These are phyloP conservation scores for Anthrax anthrax DNA, from an alignment of 2,888 invertebrate genomes.

Conservation along the genomic window DNA sequence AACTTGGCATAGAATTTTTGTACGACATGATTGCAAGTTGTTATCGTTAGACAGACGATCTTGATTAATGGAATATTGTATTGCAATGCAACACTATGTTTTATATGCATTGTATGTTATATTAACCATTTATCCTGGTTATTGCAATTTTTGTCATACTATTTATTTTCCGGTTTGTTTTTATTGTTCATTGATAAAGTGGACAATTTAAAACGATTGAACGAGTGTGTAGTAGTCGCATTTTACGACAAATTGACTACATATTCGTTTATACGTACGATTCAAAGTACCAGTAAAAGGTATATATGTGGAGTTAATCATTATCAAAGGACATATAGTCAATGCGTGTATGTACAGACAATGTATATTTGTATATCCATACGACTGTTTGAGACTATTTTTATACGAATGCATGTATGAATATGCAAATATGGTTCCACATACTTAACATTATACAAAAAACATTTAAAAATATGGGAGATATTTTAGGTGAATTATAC, in stretches of 20 bases:
- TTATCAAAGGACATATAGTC: background rate
- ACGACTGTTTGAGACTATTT: too few relatives aligned
- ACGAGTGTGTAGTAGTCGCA: background rate
- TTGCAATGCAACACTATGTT: background rate
- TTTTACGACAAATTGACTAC: background rate
- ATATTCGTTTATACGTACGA: background rate
- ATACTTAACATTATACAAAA: too few relatives aligned
- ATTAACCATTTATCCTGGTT: background rate
- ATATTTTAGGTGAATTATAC: too few relatives aligned
- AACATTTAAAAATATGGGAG: too few relatives aligned
- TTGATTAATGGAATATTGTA: slow-evolving; percentile 5
- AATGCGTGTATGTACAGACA: too few relatives aligned
- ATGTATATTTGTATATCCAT: too few relatives aligned
- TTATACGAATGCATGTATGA: too few relatives aligned
- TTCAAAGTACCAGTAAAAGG: too few relatives aligned
- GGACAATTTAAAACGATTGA: background rate
- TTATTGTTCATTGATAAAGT: background rate
- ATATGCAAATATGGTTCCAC: too few relatives aligned
- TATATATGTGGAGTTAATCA: background rate
- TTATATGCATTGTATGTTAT: background rate
- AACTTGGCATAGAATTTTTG: background rate
- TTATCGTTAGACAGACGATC: background rate
- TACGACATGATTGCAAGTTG: background rate
- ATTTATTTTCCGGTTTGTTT: background rate
- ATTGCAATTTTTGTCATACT: background rate